Conservation (phyloP, 1,140 invertebrate genomes). For the Meloidogyne exigua region DNA sequence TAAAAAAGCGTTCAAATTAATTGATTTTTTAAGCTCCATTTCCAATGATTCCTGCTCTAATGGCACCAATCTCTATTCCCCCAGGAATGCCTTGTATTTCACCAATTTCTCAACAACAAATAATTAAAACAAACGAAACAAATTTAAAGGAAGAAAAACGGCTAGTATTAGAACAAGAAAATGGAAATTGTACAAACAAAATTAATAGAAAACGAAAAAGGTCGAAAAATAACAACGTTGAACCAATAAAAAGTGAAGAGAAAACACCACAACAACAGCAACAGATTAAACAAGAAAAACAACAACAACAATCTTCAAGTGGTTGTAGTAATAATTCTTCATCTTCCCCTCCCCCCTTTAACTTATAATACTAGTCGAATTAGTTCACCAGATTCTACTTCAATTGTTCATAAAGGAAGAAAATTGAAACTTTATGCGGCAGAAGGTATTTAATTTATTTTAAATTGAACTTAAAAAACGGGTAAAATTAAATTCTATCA, state of each 20-base stretch:
- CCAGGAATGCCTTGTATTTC: background rate
- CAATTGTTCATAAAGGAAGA: slow-evolving; percentile 7
- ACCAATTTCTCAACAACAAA: background rate
- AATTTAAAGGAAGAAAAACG: too few species aligned
- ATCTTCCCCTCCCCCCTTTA: background rate
- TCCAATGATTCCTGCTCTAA: background rate
- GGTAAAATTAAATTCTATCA: background rate
- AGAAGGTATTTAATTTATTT: slow-evolving; percentile 32
- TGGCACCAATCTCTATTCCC: background rate
- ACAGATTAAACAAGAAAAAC: background rate
- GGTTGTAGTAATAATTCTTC: background rate
- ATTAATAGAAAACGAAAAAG: background rate
- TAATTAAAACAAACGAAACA: background rate
- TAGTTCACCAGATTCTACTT: slow-evolving; percentile 24
- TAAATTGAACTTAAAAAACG: too few species aligned
- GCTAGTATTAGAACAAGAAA: background rate
- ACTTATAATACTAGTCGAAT: slow-evolving; percentile 13
- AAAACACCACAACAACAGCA: background rate
- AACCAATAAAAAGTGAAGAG: too few species aligned
- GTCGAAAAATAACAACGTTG: background rate
- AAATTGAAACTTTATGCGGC: slow-evolving; percentile 54
- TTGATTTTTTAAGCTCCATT: background rate
- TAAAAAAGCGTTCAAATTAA: background rate
- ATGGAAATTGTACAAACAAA: background rate
- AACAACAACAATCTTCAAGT: background rate